These are phyloP conservation scores for Pseudomyrmex flavicornis DNA, from an alignment of 1,140 invertebrate genomes.

Conservation along the genomic window DNA sequence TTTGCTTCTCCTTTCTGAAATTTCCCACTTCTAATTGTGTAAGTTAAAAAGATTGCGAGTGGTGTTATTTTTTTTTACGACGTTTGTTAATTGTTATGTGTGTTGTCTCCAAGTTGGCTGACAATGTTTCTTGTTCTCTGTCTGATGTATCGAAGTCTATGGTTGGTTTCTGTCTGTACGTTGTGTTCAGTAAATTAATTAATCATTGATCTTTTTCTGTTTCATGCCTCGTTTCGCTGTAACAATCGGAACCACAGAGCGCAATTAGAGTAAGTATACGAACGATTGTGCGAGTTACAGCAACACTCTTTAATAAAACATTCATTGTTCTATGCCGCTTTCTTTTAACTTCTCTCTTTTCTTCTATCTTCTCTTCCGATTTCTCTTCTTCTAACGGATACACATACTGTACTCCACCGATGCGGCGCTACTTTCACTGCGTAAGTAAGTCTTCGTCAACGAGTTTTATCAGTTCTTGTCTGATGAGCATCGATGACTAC, in stretches of 20 bases:
- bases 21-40: slow-evolving; percentile 5
- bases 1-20: background rate
- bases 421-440: slow-evolving; percentile 58
- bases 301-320: slow-evolving; percentile 53
- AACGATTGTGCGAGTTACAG: slow-evolving; percentile 45
- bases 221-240: slow-evolving; percentile 84
- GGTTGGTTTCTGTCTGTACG: slow-evolving; percentile 1
- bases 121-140: slow-evolving; percentile 7
- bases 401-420: slow-evolving; percentile 28
- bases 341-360: slow-evolving; percentile 64
- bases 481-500: slow-evolving; percentile 31
- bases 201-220: slow-evolving; percentile 81
- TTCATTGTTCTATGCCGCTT: slow-evolving; percentile 52
- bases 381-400: slow-evolving; percentile 66
- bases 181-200: slow-evolving; percentile 57
- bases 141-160: slow-evolving; percentile 17
- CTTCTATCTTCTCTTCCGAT: slow-evolving; percentile 67
- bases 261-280: slow-evolving; percentile 88
- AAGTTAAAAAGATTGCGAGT: background rate
- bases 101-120: slow-evolving; percentile 23
- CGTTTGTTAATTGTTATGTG: slow-evolving; percentile 2
- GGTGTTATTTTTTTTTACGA: background rate
- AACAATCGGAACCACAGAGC: slow-evolving; percentile 84
- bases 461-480: background rate
- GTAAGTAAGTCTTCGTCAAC: slow-evolving; percentile 64